Evolutionary conservation across 2,888 invertebrate genomes (phyloP), one percentile per base, ranked within the genome.

Genomic region (Pammene fasciana): DNA sequence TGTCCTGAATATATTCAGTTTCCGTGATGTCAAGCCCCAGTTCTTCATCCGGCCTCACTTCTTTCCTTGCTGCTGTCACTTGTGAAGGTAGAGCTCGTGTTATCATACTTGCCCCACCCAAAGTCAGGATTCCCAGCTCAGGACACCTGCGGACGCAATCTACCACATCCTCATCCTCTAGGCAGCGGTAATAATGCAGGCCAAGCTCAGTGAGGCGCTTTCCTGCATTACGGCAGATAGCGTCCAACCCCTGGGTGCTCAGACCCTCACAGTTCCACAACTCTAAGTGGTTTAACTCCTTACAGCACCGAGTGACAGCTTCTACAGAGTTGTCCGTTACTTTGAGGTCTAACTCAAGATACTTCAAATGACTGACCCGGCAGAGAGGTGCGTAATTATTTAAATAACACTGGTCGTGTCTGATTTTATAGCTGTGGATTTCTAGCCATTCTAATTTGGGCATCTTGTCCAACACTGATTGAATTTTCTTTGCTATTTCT

Each of bases 381-480:
- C 50, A 50, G 5, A 50, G 52, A 13, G 52, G 52, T 5, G 11
- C 18, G 7, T 9, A 18, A 2, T 43, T 10, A 9, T 43, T 10
- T 43, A 43, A 43, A 43, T 6, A 13, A 43, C 43, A 43, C 9
- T 18, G 18, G 5, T 14, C 38, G 6, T 38, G 7, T 7, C 9
- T 50, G 10, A 10, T 11, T 5, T 10, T 9, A 13, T 26, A 18
- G 11, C 5, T 13, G 11, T 52, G 6, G 5, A 52, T 13, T 52
- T 52, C 52, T 26, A 52, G 16, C 10, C 26, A 26, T 26, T 52
- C 52, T 16, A 52, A 26, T 26, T 52, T 52, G 3, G 52, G 26
- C 52, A 52, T 52, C 26, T 52, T 52, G 26, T 52, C 52, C 11
- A 52, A 52, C 13, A 52, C 52, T 1, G 16, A 26, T 52, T 52